Evolutionary conservation across 2,113 vertebrate genomes (phyloP), one percentile per base, ranked within the genome.

Genomic region (Ammodytes marinus): DNA sequence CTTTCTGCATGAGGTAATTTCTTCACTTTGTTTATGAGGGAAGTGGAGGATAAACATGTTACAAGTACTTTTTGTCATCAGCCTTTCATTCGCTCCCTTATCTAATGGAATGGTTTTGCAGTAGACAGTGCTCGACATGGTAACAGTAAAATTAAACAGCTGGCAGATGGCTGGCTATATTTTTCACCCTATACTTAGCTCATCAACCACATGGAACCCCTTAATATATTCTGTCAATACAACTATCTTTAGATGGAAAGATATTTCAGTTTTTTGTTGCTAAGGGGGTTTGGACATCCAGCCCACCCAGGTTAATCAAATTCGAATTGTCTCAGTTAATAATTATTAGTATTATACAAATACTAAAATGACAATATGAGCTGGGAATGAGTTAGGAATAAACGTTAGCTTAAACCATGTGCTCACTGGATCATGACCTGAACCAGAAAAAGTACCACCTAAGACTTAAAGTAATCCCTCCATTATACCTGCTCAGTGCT

Each of bases 381-480:
- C 40, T 1, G 64, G 53, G 27, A 27, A 27, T 27, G 27, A 27
- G 69, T 77, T 58, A 47, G 49, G 7, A 49, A 7, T 4, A 13
- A 67, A 47, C 8, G 39, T 42, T 69, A 19, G 11, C 40, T 53
- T 19, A 37, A 73, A 63, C 69, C 58, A 37, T 53, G 11, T 1
- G 50, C 37, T 72, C 77, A 72, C 54, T 2, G 1, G 49, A 47
- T 69, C 4, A 43, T 19, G 53, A 82, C 75, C 76, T 5, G 8
- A 12, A 71, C 67, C 45, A 54, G 73, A 40, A 6, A 27, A 3
- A 76, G 45, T 5, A 37, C 60, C 50, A 60, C 50, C 45, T 50
- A 72, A 67, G 67, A 50, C 6, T 61, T 42, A 3, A 8, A 73
- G 37, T 74, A 80, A 86, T 86, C 76, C 65, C 69, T 75, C 14